Conservation (phyloP, 1,140 invertebrate genomes). For the Diachasmimorpha longicaudata region DNA sequence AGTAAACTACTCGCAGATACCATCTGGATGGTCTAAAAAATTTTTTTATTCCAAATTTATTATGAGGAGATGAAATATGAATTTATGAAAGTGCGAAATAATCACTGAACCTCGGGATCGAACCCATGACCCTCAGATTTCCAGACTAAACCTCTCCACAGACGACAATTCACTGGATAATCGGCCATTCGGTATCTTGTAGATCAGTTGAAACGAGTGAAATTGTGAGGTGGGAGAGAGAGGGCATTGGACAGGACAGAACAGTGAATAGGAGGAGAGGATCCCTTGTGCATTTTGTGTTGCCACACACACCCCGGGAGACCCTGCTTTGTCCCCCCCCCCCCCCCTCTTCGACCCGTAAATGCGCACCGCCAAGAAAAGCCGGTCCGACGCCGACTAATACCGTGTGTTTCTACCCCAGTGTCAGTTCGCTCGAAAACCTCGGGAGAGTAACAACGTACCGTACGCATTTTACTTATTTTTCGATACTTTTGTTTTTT, state of each 20-base stretch:
- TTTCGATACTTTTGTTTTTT: neutral
- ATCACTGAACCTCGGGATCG: too few species aligned
- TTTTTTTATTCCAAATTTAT: too few species aligned
- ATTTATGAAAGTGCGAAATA: too few species aligned
- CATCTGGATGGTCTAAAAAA: too few species aligned
- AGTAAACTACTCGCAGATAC: too few species aligned
- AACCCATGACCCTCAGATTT: too few species aligned
- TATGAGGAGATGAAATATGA: too few species aligned
- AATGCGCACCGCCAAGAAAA: neutral
- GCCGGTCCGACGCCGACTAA: neutral
- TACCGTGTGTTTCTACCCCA: slow-evolving; percentile 2
- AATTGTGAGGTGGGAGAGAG: neutral
- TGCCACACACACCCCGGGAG: neutral
- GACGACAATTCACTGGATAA: too few species aligned
- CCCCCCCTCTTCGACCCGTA: neutral
- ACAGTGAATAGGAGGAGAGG: neutral
- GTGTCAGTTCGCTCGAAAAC: slow-evolving; percentile 23
- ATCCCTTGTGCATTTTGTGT: neutral
- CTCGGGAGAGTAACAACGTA: slow-evolving; percentile 23
- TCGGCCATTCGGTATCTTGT: neutral
- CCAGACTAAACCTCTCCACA: too few species aligned
- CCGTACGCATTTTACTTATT: neutral
- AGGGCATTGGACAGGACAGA: neutral
- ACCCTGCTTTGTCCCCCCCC: neutral
- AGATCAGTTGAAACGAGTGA: neutral